A percentile compares a stretch with the other conserved stretches of the same genome.
phyloP scores from a whole-genome alignment of 2,888 invertebrate species.

The Branchellion lobata region DNA sequence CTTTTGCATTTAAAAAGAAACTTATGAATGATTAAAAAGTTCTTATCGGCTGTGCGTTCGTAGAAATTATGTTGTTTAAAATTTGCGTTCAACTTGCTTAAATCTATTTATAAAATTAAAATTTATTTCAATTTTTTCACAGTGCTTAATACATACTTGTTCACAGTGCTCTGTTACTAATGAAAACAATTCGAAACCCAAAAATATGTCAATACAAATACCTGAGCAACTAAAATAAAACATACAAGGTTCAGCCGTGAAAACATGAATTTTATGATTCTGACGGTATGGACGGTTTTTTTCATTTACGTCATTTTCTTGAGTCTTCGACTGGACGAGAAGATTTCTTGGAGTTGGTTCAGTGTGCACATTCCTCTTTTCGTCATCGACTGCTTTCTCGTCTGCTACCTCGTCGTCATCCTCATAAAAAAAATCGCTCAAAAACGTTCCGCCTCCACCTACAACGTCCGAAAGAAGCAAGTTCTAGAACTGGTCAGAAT shows the following conservation, averaged over 20 bases:
- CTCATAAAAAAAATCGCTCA: background rate
- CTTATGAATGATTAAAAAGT: background rate
- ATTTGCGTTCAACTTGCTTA: background rate
- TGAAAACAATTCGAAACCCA: no score
- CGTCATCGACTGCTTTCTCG: background rate
- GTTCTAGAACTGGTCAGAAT: background rate
- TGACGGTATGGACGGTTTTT: background rate
- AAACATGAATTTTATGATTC: background rate
- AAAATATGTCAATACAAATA: no score
- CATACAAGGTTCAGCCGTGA: no score
- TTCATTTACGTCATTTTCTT: background rate
- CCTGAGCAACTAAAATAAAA: no score
- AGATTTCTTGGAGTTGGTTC: constrained; percentile 2
- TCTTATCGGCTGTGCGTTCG: background rate
- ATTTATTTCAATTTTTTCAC: no score
- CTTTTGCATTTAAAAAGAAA: background rate
- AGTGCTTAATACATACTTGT: no score
- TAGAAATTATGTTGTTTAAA: background rate
- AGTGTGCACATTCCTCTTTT: background rate
- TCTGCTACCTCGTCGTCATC: background rate
- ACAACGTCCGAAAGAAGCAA: background rate
- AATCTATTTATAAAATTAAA: background rate
- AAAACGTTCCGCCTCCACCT: background rate
- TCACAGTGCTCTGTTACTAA: no score
- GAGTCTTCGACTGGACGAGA: background rate